Conservation (phyloP, 1,140 invertebrate genomes). For the Zeugodacus cucurbitae region DNA sequence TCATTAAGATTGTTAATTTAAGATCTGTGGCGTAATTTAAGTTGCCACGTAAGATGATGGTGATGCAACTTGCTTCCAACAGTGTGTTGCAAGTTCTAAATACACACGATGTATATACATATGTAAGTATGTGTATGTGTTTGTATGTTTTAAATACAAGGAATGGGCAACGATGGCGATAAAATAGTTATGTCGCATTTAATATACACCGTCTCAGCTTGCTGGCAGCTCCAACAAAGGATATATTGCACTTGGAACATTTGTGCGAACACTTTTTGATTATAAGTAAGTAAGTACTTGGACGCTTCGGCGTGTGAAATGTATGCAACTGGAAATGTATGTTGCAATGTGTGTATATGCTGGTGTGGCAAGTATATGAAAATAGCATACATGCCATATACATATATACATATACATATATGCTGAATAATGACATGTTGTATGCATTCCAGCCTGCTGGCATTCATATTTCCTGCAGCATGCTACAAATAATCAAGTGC, state of each 20-base stretch:
- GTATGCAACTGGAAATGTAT: neutral
- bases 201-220: neutral
- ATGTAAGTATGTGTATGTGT: neutral
- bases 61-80: neutral
- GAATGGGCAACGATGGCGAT: neutral
- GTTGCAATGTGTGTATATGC: neutral
- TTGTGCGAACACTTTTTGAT: neutral
- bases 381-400: no score
- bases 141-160: neutral
- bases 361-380: no score
- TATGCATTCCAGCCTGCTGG: neutral
- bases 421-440: neutral
- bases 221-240: no score
- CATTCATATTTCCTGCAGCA: neutral
- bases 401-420: neutral
- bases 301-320: neutral
- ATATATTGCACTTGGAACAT: neutral
- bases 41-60: neutral
- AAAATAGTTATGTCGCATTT: neutral
- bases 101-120: neutral
- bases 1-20: constrained; percentile 34
- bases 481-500: neutral
- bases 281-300: neutral
- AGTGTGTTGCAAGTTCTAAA: neutral
- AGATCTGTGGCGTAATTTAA: constrained; percentile 18